Conservation (phyloP, 2,797 vertebrate genomes). For the Antrozous pallidus region DNA sequence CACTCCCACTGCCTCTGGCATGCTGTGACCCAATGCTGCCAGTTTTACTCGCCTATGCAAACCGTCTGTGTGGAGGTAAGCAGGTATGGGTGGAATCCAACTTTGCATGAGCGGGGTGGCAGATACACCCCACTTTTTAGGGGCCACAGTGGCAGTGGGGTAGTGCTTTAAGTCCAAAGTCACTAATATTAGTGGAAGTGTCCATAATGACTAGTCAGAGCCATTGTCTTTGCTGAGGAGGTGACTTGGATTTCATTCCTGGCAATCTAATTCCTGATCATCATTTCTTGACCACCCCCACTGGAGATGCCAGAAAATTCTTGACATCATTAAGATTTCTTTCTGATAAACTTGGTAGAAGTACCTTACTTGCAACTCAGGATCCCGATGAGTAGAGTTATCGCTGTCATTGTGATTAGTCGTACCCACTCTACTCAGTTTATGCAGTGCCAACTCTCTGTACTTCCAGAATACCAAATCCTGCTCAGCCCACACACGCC, state of each 20-base stretch:
- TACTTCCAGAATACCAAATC: constrained; percentile 8
- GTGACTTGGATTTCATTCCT: background rate
- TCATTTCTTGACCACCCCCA: background rate
- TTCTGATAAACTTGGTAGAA: background rate
- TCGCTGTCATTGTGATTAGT: background rate
- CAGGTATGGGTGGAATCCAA: background rate
- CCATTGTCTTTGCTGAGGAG: background rate
- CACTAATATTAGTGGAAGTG: background rate
- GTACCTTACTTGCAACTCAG: background rate
- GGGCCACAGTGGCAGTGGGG: background rate
- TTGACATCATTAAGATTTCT: background rate
- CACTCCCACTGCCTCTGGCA: background rate
- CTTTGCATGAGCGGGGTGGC: background rate
- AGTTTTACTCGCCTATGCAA: background rate
- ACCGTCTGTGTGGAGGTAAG: background rate
- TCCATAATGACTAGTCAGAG: rapidly evolving
- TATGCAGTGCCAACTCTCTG: background rate
- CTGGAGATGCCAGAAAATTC: background rate
- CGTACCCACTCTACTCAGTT: background rate
- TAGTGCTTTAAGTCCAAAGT: background rate
- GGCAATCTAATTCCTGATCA: no score
- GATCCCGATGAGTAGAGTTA: background rate
- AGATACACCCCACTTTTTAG: background rate
- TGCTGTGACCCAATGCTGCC: no score
- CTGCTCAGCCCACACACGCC: background rate